Conservation (phyloP, 2,888 invertebrate species). For the Prosopocoilus inquinatus region DNA sequence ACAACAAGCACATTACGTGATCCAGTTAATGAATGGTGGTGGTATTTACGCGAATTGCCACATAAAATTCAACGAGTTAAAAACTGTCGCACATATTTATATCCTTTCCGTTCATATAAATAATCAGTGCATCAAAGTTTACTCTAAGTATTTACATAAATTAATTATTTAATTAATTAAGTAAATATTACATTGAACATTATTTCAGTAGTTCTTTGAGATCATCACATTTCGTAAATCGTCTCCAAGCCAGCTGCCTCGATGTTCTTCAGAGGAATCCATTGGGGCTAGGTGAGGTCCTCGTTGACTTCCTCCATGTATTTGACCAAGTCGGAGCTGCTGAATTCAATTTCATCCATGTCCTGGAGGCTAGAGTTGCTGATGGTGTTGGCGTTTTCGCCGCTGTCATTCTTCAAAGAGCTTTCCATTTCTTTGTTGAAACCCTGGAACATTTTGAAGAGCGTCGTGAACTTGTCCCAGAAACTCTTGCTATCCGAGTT, state of each 20-base stretch:
- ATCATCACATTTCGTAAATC: conserved; percentile 22
- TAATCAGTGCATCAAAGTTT: no score
- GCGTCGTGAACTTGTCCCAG: conserved; percentile 11
- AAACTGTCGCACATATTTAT: no score
- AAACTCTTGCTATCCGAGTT: conserved; percentile 1
- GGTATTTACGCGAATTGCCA: no score
- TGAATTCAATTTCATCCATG: conserved; percentile 65
- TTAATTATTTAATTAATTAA: no score
- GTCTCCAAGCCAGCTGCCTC: conserved; percentile 16
- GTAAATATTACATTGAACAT: neutral
- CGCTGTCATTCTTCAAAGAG: conserved; percentile 14
- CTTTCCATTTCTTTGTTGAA: conserved; percentile 8
- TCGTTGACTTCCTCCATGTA: conserved; percentile 68
- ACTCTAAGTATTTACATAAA: no score
- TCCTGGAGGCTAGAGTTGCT: conserved; percentile 76
- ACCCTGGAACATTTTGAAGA: conserved; percentile 12
- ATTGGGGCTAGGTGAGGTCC: conserved; percentile 33
- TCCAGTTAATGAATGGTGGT: no score
- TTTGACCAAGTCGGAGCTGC: conserved; percentile 65
- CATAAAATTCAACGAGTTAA: no score
- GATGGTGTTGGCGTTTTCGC: conserved; percentile 53
- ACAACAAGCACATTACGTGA: no score
- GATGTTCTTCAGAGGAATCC: conserved; percentile 17
- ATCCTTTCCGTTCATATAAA: no score
- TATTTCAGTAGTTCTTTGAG: conserved; percentile 10